These are phyloP conservation scores for Amblyornis subalaris DNA, from an alignment of 2,113 vertebrate species.

Conservation along the genomic window DNA sequence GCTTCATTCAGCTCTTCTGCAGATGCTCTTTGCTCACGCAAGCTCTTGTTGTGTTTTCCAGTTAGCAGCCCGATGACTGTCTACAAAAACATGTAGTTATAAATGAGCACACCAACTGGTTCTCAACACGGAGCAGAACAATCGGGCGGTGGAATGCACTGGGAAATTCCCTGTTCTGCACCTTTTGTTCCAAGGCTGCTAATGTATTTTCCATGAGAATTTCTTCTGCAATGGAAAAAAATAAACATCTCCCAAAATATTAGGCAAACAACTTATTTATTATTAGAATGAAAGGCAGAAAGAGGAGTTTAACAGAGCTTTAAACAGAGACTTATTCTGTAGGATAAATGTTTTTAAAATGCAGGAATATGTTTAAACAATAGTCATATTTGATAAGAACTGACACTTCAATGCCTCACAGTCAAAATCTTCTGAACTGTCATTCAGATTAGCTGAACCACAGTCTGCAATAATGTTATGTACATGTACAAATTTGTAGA, in stretches of 20 bases:
- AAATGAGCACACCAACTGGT: conserved; percentile 17
- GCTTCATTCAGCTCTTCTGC: neutral
- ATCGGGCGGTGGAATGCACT: neutral
- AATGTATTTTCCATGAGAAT: conserved; percentile 40
- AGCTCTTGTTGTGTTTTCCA: neutral
- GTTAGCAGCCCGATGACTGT: neutral
- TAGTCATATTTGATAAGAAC: neutral
- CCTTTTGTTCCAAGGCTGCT: conserved; percentile 37
- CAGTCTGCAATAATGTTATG: rapidly evolving
- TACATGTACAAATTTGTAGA: neutral
- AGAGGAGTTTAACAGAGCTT: neutral
- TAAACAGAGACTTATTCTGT: neutral
- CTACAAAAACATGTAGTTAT: conserved; percentile 3
- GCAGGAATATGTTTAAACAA: neutral
- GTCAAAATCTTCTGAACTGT: neutral
- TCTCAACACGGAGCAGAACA: neutral
- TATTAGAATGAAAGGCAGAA: conserved; percentile 1
- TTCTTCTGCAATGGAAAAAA: conserved; percentile 25
- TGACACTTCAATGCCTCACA: neutral
- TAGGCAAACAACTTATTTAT: conserved; percentile 16
- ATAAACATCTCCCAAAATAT: neutral
- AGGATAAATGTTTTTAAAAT: neutral
- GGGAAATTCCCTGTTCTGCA: neutral
- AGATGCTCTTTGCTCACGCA: neutral
- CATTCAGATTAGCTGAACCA: neutral